These are phyloP conservation scores for Bostrychus sinensis DNA, from an alignment of 2,113 vertebrate species.

Conservation along the genomic window DNA sequence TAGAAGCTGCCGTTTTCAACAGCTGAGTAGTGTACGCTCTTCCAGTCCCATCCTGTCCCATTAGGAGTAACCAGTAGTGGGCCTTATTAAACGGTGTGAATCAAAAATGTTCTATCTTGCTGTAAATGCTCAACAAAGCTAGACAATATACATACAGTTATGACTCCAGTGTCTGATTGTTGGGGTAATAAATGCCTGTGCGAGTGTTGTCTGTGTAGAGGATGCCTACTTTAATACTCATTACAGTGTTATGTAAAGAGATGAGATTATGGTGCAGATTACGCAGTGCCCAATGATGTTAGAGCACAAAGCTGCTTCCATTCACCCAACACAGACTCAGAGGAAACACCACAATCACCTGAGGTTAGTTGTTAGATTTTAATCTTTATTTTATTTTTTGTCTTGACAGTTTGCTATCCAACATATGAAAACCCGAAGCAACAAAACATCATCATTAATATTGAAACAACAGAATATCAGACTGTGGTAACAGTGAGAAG, in stretches of 20 bases:
- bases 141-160: too few species aligned
- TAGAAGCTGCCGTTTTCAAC: too few species aligned
- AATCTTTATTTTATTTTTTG: constrained; percentile 77
- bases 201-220: not conserved
- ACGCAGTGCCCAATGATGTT: constrained; percentile 51
- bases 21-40: too few species aligned
- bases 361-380: constrained; percentile 72
- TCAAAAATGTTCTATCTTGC: too few species aligned
- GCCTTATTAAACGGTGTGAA: too few species aligned
- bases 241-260: constrained; percentile 65
- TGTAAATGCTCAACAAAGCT: too few species aligned
- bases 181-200: not conserved
- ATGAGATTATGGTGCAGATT: constrained; percentile 71
- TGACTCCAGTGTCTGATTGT: not conserved
- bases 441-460: constrained; percentile 70
- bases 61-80: too few species aligned
- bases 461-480: constrained; percentile 60
- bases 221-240: constrained; percentile 50
- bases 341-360: not conserved
- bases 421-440: constrained; percentile 76
- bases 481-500: constrained; percentile 65
- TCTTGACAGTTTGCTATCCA: constrained; percentile 75
- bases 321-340: not conserved
- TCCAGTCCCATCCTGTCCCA: too few species aligned
- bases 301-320: constrained; percentile 6